Evolutionary conservation across 2,888 invertebrate genomes (phyloP), one percentile per base, ranked within the genome.

Genomic region (Platycheirus albimanus): DNA sequence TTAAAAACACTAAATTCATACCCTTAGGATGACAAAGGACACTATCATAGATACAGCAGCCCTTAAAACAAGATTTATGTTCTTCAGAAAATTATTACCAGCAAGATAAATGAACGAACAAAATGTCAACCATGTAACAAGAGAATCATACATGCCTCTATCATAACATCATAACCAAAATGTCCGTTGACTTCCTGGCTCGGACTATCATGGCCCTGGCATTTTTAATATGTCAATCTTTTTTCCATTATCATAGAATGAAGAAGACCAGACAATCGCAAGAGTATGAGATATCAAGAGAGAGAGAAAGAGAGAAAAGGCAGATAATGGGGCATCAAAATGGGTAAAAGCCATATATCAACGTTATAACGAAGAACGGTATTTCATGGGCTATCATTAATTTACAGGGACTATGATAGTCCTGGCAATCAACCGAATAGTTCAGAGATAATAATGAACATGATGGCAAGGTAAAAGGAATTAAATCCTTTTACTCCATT

Each of bases 311-410:
- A n/a, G n/a, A n/a, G n/a, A n/a, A n/a, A n/a, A n/a, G 11, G 11
- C 15, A 36, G 52, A 20, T n/a, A 38, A 11, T 61, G 71, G 38
- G 41, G 61, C 63, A 79, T 49, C 36, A 45, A 52, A 79, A 74
- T 79, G 54, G 67, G 56, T 41, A 67, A 36, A n/a, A 51, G 47
- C 56, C 67, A 77, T 83, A 83, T 63, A 83, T 83, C 81, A 83
- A 54, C 24, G 54, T 77, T 72, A n/a, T n/a, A 83, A 45, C 54
- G 77, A 67, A 83, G 56, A 30, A 66, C 61, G 47, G 54, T 72
- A 36, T 51, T 71, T 61, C 63, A 83, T 72, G 61, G 72, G 67
- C 67, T 51, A 72, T 77, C 81, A 83, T 83, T 83, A 83, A 83
- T 83, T 77, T 83, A 71, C 63, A 54, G 43, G 67, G 67, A 72